phyloP scores from a whole-genome alignment of 2,888 invertebrate genomes.

The Hirtodrosophila histrioides region DNA sequence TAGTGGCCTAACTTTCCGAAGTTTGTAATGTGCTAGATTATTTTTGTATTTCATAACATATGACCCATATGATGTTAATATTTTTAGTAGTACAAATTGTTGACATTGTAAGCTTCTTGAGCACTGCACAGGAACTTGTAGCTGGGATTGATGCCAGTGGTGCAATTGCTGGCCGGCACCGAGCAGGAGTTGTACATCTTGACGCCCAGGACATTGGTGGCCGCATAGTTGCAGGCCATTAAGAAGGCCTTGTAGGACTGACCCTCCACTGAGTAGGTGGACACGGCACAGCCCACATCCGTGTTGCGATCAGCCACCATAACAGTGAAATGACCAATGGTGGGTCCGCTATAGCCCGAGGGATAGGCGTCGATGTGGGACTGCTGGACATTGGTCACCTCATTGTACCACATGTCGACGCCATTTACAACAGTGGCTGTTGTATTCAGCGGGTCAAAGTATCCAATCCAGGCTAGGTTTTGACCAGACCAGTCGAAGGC shows the following conservation, averaged over 20 bases:
- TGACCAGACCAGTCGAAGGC: constrained; percentile 71
- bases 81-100: constrained; percentile 51
- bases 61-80: too few relatives aligned
- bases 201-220: constrained; percentile 62
- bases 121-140: constrained; percentile 59
- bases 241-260: constrained; percentile 57
- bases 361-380: constrained; percentile 58
- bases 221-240: constrained; percentile 77
- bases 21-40: too few relatives aligned
- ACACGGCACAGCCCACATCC: constrained; percentile 70
- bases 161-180: constrained; percentile 60
- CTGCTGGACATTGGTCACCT: constrained; percentile 46
- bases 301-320: constrained; percentile 72
- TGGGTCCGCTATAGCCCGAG: constrained; percentile 49
- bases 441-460: constrained; percentile 26
- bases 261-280: constrained; percentile 40
- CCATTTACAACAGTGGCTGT: not conserved
- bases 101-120: constrained; percentile 55
- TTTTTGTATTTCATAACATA: too few relatives aligned
- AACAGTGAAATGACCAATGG: constrained; percentile 77
- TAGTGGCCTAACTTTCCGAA: too few relatives aligned
- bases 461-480: constrained; percentile 68
- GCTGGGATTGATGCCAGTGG: constrained; percentile 52
- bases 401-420: constrained; percentile 74
- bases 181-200: constrained; percentile 61